phyloP scores from a whole-genome alignment of 2,888 invertebrate species.

The Oasisia sp. region DNA sequence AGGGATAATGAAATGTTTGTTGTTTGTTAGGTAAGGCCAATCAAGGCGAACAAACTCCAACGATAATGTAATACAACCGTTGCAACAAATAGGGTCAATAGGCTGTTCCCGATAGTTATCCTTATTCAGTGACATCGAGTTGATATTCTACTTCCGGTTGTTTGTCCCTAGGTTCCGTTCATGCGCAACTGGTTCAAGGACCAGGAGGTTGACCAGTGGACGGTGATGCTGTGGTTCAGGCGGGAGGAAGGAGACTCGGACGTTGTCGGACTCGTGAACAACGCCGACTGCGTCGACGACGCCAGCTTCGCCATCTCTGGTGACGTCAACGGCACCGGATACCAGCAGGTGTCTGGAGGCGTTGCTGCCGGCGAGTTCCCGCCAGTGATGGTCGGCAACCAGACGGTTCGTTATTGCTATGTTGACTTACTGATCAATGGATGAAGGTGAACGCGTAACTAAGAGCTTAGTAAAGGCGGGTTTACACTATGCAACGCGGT shows the following conservation, averaged over 20 bases:
- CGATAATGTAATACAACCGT: too few species aligned
- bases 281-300: constrained; percentile 18
- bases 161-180: background rate
- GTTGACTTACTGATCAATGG: too few species aligned
- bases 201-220: constrained; percentile 7
- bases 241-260: background rate
- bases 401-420: background rate
- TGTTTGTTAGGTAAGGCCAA: too few species aligned
- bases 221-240: constrained; percentile 18
- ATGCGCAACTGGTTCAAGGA: constrained; percentile 25
- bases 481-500: too few species aligned
- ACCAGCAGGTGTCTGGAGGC: background rate
- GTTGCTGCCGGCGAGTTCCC: background rate
- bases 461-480: too few species aligned
- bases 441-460: too few species aligned
- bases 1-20: too few species aligned
- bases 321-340: background rate
- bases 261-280: background rate
- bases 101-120: background rate
- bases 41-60: too few species aligned
- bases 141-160: background rate
- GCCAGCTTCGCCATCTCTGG: constrained; percentile 17
- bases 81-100: background rate
- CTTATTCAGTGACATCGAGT: too few species aligned
- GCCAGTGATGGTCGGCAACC: background rate